Evolutionary conservation across 1,140 invertebrate species (phyloP).

Genomic region (Telenomus remus): DNA sequence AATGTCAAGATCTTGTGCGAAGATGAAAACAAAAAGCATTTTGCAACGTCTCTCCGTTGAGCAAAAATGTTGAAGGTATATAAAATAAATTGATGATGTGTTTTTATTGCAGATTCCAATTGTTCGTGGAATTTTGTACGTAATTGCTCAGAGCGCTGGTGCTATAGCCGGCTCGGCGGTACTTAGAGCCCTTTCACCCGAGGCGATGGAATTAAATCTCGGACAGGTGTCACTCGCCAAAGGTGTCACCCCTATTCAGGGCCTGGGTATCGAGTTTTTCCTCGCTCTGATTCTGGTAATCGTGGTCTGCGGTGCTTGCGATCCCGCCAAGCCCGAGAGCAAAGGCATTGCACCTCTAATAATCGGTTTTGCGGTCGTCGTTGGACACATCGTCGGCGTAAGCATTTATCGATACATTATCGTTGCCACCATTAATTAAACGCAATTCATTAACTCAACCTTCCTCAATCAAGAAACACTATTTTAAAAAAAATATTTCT

Average conservation of each 20-base stretch:
- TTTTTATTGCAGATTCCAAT: conserved; percentile 73
- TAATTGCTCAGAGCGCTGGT: conserved; percentile 89
- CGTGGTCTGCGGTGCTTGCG: conserved; percentile 90
- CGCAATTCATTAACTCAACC: too few relatives aligned
- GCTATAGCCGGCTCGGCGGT: conserved; percentile 88
- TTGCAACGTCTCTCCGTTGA: not conserved
- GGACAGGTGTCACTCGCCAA: conserved; percentile 80
- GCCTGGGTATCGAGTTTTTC: conserved; percentile 91
- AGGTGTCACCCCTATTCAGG: conserved; percentile 82
- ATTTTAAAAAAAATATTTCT: too few relatives aligned
- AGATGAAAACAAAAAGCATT: too few relatives aligned
- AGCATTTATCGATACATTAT: conserved; percentile 59
- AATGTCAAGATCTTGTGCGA: too few relatives aligned
- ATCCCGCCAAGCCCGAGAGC: conserved; percentile 82
- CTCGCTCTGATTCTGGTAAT: conserved; percentile 92
- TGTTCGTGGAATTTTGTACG: conserved; percentile 85
- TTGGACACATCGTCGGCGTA: conserved; percentile 91
- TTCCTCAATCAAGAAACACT: too few relatives aligned
- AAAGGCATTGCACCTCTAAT: conserved; percentile 89
- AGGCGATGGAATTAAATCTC: conserved; percentile 66
- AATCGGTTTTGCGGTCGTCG: conserved; percentile 90
- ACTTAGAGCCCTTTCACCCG: conserved; percentile 74
- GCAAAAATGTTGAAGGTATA: not conserved
- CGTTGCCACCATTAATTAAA: conserved; percentile 4
- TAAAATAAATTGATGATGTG: not conserved